These are phyloP conservation scores for Muschampia plurimacula DNA, from an alignment of 2,888 invertebrate genomes.

Conservation along the genomic window DNA sequence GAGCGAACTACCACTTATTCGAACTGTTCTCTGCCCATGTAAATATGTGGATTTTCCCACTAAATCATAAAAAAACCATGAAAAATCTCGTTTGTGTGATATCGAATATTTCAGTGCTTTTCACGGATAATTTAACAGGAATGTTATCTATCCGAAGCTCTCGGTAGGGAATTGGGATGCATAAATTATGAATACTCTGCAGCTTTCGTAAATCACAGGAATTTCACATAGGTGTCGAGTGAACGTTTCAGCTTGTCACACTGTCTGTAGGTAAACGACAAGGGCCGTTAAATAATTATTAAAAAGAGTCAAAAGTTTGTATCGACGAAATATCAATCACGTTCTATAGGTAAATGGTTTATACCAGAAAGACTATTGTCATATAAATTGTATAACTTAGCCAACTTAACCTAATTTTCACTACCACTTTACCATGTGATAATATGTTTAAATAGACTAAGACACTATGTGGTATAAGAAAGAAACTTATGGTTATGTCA, in stretches of 20 bases:
- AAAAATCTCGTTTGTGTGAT: constrained; percentile 44
- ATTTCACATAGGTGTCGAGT: constrained; percentile 53
- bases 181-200: constrained; percentile 58
- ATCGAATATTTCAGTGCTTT: constrained; percentile 52
- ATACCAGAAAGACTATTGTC: no score
- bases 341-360: no score
- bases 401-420: no score
- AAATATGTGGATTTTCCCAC: constrained; percentile 59
- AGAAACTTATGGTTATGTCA: no score
- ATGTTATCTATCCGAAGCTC: constrained; percentile 56
- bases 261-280: not conserved
- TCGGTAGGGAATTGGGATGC: constrained; percentile 52
- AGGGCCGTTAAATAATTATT: not conserved
- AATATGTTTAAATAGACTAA: no score
- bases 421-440: no score
- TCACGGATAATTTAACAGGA: constrained; percentile 68
- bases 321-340: no score
- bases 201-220: constrained; percentile 62
- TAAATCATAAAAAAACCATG: constrained; percentile 51
- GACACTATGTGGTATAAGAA: no score
- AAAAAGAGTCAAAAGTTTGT: not conserved
- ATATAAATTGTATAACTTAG: no score
- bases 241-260: constrained; percentile 25
- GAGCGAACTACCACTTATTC: constrained; percentile 74
- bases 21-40: constrained; percentile 56